Conservation (phyloP, 2,113 vertebrate species). For the Amazona guildingii region DNA sequence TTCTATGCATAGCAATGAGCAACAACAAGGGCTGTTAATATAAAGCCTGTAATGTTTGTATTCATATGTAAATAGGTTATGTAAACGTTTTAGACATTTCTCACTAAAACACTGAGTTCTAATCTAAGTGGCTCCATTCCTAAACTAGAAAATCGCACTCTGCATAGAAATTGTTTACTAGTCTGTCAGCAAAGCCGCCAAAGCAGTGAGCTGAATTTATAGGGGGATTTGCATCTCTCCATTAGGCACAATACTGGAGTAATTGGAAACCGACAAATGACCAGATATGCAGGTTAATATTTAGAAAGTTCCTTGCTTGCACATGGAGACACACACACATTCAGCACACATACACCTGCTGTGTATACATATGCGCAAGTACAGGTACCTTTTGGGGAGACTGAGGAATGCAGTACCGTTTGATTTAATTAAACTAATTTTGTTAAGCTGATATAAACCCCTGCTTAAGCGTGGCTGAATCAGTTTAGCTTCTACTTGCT, state of each 20-base stretch:
- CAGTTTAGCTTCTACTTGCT: neutral
- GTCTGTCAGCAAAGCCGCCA: conserved; percentile 37
- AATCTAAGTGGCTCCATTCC: conserved; percentile 62
- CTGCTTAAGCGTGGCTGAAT: neutral
- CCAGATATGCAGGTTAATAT: neutral
- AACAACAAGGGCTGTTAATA: conserved; percentile 68
- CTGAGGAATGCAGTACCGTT: neutral
- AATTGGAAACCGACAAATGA: neutral
- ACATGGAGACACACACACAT: neutral
- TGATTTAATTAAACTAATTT: conserved; percentile 29
- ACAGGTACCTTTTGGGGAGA: neutral
- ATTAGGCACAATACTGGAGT: neutral
- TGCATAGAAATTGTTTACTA: conserved; percentile 51
- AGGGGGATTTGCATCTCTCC: neutral
- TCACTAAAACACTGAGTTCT: conserved; percentile 61
- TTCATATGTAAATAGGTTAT: conserved; percentile 72
- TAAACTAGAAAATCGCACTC: conserved; percentile 51
- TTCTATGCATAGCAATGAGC: conserved; percentile 68
- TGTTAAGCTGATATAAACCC: neutral
- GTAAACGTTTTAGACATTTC: conserved; percentile 68
- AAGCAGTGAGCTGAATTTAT: neutral
- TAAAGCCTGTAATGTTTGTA: conserved; percentile 68
- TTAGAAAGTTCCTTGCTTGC: neutral
- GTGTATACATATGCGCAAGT: rapidly evolving
- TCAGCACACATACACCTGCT: neutral